Conservation (phyloP, 2,113 vertebrate species). For the Bos indicus region DNA sequence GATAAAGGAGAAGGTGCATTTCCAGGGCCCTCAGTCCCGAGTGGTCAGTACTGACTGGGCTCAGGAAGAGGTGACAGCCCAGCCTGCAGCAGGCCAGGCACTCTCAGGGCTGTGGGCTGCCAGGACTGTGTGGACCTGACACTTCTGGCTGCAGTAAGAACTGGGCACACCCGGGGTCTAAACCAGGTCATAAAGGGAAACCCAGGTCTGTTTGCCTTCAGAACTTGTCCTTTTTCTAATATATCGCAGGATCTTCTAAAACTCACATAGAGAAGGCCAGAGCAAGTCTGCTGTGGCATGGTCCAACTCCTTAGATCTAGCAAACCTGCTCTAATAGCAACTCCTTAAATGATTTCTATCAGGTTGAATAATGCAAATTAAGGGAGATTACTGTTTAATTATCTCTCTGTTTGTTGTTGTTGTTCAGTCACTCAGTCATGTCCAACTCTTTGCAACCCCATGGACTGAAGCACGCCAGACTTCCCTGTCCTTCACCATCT, state of each 20-base stretch:
- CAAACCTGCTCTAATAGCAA: neutral
- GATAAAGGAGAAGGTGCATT: neutral
- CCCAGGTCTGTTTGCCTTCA: neutral
- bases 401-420: neutral
- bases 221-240: neutral
- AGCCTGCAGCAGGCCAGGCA: neutral
- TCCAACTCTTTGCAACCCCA: neutral
- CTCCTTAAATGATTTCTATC: neutral
- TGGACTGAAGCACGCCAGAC: fast-evolving
- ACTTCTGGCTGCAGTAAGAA: neutral
- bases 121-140: neutral
- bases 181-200: neutral
- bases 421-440: neutral
- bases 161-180: fast-evolving
- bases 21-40: neutral
- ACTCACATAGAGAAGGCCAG: neutral
- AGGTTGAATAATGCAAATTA: neutral
- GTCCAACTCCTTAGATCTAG: neutral
- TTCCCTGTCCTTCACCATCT: neutral
- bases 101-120: neutral
- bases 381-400: neutral
- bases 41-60: neutral
- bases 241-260: fast-evolving
- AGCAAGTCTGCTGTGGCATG: neutral
- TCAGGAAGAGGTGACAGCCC: neutral